Conservation (phyloP, 2,888 invertebrate species). For the Temnothorax rugatulus region DNA sequence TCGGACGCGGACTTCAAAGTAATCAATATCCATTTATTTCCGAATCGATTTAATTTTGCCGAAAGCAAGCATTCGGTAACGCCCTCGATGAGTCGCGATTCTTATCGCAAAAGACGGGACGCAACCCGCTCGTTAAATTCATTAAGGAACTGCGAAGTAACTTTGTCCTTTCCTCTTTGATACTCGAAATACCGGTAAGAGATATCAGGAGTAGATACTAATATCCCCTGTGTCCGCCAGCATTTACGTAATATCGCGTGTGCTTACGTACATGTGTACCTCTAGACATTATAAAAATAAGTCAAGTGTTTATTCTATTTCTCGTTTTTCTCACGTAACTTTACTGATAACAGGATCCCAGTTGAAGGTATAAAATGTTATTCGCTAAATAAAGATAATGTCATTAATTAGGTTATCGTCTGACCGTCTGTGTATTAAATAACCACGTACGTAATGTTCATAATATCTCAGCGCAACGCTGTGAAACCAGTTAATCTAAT, state of each 20-base stretch:
- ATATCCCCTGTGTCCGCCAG: background rate
- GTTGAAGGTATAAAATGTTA: background rate
- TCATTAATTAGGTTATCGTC: background rate
- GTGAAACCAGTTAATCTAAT: too few species aligned
- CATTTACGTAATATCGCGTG: background rate
- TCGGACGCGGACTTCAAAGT: background rate
- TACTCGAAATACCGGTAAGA: background rate
- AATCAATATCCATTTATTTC: conserved; percentile 20
- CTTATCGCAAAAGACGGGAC: conserved; percentile 34
- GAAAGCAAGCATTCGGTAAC: conserved; percentile 17
- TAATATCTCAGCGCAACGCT: too few species aligned
- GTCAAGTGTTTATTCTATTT: conserved; percentile 1
- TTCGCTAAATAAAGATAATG: background rate
- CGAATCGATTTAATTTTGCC: conserved; percentile 16
- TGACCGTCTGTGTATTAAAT: background rate
- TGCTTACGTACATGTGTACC: background rate
- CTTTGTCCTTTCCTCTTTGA: conserved; percentile 10
- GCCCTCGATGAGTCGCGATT: conserved; percentile 35
- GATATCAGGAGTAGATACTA: conserved; percentile 2
- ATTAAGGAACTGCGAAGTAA: conserved; percentile 23
- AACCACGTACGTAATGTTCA: background rate
- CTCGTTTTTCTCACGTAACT: background rate
- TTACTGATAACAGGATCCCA: background rate
- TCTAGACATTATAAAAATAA: background rate
- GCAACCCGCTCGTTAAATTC: conserved; percentile 32